phyloP scores from a whole-genome alignment of 2,888 invertebrate species.

The Catocala fraxini region DNA sequence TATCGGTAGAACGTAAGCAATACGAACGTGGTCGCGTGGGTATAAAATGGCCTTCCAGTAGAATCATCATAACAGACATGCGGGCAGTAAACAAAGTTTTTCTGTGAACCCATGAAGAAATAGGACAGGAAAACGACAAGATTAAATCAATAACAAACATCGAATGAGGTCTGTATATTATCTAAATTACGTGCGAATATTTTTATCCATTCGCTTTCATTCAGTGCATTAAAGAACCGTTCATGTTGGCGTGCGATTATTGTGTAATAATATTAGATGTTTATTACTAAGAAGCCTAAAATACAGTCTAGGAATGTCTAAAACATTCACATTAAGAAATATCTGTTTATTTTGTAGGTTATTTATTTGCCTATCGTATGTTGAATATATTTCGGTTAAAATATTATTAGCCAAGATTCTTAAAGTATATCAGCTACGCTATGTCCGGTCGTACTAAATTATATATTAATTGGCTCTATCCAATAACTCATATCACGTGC shows the following conservation, averaged over 20 bases:
- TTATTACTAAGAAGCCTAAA: no score
- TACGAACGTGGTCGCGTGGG: no score
- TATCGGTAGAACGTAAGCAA: no score
- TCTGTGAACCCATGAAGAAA: slow-evolving; percentile 1
- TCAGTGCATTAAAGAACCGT: neutral
- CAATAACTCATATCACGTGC: slow-evolving; percentile 5
- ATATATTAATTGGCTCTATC: slow-evolving; percentile 9
- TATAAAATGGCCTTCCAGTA: no score
- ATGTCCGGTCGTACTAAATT: slow-evolving; percentile 34
- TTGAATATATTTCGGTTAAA: slow-evolving; percentile 26
- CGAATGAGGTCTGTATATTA: neutral
- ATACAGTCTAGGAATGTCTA: no score
- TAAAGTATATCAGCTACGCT: slow-evolving; percentile 13
- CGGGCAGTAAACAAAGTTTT: neutral
- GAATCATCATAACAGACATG: no score
- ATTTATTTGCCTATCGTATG: slow-evolving; percentile 15
- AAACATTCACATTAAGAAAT: no score
- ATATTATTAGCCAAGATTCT: slow-evolving; percentile 19
- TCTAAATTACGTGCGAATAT: slow-evolving; percentile 3
- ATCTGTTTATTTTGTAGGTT: neutral
- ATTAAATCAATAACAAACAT: slow-evolving; percentile 1
- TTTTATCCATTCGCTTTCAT: slow-evolving; percentile 4
- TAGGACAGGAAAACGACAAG: slow-evolving; percentile 4
- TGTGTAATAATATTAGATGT: no score
- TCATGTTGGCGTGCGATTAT: no score